These are phyloP conservation scores for Oncorhynchus kisutch DNA, from an alignment of 2,113 vertebrate genomes.

Conservation along the genomic window DNA sequence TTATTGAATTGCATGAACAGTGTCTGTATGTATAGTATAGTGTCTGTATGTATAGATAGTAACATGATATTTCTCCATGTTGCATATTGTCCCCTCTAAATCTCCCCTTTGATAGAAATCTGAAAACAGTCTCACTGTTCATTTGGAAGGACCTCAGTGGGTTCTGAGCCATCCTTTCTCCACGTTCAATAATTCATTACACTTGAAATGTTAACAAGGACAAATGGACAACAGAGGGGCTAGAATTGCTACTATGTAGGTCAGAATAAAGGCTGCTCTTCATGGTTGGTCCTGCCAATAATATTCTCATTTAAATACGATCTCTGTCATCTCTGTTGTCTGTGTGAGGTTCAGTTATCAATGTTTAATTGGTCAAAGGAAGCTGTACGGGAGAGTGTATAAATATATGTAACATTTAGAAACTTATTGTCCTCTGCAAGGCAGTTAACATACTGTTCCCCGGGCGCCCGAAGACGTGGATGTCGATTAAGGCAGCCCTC, in stretches of 20 bases:
- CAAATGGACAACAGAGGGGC: constrained; percentile 54
- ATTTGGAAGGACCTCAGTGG: constrained; percentile 13
- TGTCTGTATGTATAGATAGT: neutral
- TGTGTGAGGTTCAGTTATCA: neutral
- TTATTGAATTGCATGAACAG: neutral
- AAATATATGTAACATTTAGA: neutral
- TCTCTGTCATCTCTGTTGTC: constrained; percentile 1
- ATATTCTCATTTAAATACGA: constrained; percentile 45
- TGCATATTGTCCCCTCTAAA: neutral
- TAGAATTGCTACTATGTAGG: constrained; percentile 34
- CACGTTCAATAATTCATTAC: constrained; percentile 43
- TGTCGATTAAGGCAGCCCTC: no score
- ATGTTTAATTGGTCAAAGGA: neutral
- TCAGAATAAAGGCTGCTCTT: constrained; percentile 40
- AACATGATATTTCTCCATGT: neutral
- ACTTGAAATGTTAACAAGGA: constrained; percentile 52
- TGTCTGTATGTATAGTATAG: no score
- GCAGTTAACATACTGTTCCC: no score
- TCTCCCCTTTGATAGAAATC: neutral
- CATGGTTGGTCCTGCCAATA: constrained; percentile 35
- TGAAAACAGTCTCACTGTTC: constrained; percentile 2
- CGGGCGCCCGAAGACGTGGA: no score
- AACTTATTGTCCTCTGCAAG: no score
- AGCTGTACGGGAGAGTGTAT: neutral
- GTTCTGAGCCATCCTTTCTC: constrained; percentile 12